Evolutionary conservation across 2,797 vertebrate genomes (phyloP), one percentile per base, ranked within the genome.

Genomic region (Pseudomugil tenellus): DNA sequence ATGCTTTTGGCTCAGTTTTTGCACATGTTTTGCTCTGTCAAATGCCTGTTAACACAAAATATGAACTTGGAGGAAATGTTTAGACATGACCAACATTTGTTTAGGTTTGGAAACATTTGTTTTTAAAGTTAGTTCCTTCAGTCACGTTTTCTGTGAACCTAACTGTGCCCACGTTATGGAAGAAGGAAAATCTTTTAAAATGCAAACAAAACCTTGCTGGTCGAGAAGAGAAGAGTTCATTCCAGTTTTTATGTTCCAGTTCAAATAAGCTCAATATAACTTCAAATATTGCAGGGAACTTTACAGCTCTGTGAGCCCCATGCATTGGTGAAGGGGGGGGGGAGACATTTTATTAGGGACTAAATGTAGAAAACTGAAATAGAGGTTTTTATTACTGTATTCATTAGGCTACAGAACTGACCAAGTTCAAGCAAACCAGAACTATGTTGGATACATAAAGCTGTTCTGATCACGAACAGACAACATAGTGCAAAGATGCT

Each of bases 181-280:
- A 76, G 46, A 57, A 11, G 2, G 25, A 74, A 68, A 71, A 73
- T 34, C 29, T 39, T 3, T 58, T 17, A 28, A 43, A 63, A 63
- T 54, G 31, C 37, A 46, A 67, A 19, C 25, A 41, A 19, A 5
- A 25, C 25, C 19, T 46, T 46, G 31, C 14, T 35, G 16, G 21
- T 37, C 8, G 6, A 29, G 3, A 1, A 51, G 2, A 14, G 28
- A 60, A 60, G 23, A 29, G 31, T 21, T 66, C 48, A n/a, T n/a
- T n/a, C n/a, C n/a, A n/a, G n/a, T n/a, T n/a, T n/a, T n/a, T n/a
- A n/a, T n/a, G n/a, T n/a, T n/a, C n/a, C n/a, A n/a, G n/a, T 48
- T 56, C 4, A 52, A 52, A 63, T 26, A 26, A 29, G 21, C 13
- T 48, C 3, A n/a, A 25, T 17, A 16, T 29, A 7, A 52, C 34